A percentile compares a stretch with the other conserved stretches of the same genome.
Evolutionary conservation across 2,113 vertebrate genomes (phyloP).

Genomic region (Rattus rattus): DNA sequence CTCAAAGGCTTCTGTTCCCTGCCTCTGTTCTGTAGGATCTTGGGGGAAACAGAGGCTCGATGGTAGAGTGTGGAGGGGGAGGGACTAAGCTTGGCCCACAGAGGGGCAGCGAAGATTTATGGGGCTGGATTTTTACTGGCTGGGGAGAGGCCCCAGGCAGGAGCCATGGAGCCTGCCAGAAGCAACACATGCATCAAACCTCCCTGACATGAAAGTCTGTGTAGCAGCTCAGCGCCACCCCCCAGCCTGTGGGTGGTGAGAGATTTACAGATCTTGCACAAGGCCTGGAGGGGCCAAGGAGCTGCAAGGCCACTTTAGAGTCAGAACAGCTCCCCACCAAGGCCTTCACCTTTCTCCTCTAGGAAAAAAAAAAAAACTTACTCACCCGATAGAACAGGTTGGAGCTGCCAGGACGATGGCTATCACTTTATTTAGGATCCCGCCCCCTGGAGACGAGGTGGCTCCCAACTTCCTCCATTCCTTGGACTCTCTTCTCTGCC

Average conservation of each 20-base stretch:
- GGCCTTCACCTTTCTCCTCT: conserved; percentile 80
- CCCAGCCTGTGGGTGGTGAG: conserved; percentile 70
- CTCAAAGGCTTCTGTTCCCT: background rate
- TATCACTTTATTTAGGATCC: conserved; percentile 49
- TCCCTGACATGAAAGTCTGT: conserved; percentile 73
- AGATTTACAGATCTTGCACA: conserved; percentile 80
- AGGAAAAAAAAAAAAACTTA: conserved; percentile 68
- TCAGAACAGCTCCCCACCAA: conserved; percentile 69
- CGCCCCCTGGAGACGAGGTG: conserved; percentile 65
- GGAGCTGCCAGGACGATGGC: conserved; percentile 73
- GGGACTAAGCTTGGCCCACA: conserved; percentile 48
- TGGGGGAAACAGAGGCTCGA: background rate
- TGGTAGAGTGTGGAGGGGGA: conserved; percentile 1
- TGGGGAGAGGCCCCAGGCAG: conserved; percentile 77
- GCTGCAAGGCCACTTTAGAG: conserved; percentile 65
- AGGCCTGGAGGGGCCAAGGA: conserved; percentile 70
- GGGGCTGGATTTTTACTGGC: conserved; percentile 77
- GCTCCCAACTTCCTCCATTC: conserved; percentile 66
- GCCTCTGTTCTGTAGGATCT: background rate
- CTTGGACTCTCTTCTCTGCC: conserved; percentile 59
- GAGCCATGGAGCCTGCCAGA: conserved; percentile 60
- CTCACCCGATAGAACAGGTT: conserved; percentile 76
- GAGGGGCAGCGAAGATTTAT: conserved; percentile 74
- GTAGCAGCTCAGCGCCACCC: background rate
- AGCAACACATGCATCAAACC: conserved; percentile 69